Conservation (phyloP, 1,140 invertebrate species). For the Potamilus streckersoni region DNA sequence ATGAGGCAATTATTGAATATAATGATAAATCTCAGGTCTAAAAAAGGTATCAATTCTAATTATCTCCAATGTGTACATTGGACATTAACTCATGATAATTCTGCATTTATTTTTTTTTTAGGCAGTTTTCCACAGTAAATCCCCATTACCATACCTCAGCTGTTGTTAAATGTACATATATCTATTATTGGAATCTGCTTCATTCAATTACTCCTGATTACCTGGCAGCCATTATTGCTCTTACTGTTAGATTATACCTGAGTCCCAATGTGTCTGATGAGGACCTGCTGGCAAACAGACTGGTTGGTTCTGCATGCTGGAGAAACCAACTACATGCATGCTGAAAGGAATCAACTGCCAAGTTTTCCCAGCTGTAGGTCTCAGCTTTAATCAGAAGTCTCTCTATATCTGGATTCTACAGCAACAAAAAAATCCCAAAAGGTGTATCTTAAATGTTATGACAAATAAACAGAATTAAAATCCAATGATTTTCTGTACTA, state of each 20-base stretch:
- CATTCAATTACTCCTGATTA: too few relatives aligned
- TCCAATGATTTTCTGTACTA: neutral
- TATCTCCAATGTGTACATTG: too few relatives aligned
- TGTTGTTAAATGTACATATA: too few relatives aligned
- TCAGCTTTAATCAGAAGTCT: constrained; percentile 75
- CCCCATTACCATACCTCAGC: too few relatives aligned
- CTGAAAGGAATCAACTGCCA: constrained; percentile 77
- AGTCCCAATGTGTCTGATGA: constrained; percentile 68
- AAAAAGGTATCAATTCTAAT: too few relatives aligned
- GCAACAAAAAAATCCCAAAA: neutral
- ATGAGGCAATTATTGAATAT: too few relatives aligned
- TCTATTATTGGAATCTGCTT: too few relatives aligned
- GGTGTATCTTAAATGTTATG: neutral
- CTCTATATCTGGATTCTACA: constrained; percentile 43
- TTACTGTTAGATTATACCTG: constrained; percentile 37
- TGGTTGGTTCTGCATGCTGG: constrained; percentile 80
- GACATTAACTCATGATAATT: too few relatives aligned
- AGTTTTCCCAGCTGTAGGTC: constrained; percentile 77
- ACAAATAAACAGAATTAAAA: neutral
- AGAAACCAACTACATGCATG: constrained; percentile 82
- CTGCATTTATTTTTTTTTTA: too few relatives aligned
- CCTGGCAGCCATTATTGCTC: too few relatives aligned
- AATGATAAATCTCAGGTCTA: too few relatives aligned
- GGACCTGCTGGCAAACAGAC: constrained; percentile 72
- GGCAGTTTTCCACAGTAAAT: too few relatives aligned